Conservation (phyloP, 2,113 vertebrate species). For the Lasiurus cinereus region DNA sequence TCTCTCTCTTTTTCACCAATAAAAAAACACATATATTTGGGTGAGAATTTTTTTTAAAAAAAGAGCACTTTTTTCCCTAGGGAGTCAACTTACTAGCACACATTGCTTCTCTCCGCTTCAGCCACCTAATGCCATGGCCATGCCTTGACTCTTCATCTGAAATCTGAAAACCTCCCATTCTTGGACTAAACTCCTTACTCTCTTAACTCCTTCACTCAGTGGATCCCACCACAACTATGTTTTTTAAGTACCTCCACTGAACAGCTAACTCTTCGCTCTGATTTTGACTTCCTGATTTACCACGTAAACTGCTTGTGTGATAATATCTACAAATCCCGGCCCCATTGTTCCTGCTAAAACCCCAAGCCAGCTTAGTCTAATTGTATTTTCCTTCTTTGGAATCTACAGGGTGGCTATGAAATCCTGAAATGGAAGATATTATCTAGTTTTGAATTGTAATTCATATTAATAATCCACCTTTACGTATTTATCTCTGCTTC, state of each 20-base stretch:
- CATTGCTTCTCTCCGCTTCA: not conserved
- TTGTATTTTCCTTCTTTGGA: not conserved
- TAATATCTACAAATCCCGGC: not conserved
- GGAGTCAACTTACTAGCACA: not conserved
- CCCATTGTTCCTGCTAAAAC: constrained; percentile 18
- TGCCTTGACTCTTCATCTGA: not conserved
- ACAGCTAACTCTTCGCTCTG: not conserved
- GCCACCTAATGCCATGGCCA: not conserved
- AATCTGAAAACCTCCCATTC: not conserved
- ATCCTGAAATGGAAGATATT: constrained; percentile 18
- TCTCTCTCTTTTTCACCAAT: not conserved
- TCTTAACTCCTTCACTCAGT: not conserved
- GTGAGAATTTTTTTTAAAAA: not conserved
- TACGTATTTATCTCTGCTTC: not conserved
- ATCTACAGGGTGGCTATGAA: not conserved
- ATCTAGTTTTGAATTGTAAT: not conserved
- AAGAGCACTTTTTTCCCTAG: not conserved
- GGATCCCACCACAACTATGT: not conserved
- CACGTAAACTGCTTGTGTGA: not conserved
- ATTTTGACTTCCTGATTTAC: not conserved
- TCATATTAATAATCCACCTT: not conserved
- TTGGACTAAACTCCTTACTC: not conserved
- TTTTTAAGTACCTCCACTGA: not conserved
- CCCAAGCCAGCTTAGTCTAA: not conserved
- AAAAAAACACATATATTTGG: not conserved